Evolutionary conservation across 2,888 invertebrate species (phyloP).

Genomic region (Coremacera marginata): DNA sequence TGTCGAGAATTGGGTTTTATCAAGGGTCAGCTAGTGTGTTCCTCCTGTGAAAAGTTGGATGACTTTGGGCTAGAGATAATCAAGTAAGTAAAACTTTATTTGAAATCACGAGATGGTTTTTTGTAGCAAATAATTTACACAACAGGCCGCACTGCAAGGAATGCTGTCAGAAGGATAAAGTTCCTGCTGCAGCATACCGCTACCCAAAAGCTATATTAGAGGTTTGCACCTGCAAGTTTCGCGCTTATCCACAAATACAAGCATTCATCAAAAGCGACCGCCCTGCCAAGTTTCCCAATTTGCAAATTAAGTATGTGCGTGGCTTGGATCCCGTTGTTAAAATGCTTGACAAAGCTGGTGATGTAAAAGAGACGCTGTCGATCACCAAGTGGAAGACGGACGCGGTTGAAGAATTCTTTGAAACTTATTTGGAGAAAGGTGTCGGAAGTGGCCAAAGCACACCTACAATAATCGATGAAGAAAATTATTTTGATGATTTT

Average conservation of each 20-base stretch:
- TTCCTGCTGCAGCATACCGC: slow-evolving; percentile 76
- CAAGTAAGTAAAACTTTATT: slow-evolving; percentile 53
- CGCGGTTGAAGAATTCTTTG: slow-evolving; percentile 95
- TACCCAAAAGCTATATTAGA: slow-evolving; percentile 94
- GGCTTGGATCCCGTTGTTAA: slow-evolving; percentile 96
- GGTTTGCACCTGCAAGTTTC: slow-evolving; percentile 98
- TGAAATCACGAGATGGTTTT: neutral
- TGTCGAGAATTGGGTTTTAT: slow-evolving; percentile 89
- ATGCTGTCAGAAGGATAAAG: slow-evolving; percentile 84
- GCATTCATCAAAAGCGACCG: slow-evolving; percentile 96
- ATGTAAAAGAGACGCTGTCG: slow-evolving; percentile 88
- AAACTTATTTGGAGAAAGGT: slow-evolving; percentile 80
- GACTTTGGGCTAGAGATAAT: slow-evolving; percentile 71
- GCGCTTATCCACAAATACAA: slow-evolving; percentile 97
- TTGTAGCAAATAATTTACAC: slow-evolving; percentile 32
- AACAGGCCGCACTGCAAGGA: slow-evolving; percentile 75
- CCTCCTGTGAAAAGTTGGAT: slow-evolving; percentile 86
- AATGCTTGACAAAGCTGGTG: slow-evolving; percentile 85
- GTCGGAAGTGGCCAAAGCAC: slow-evolving; percentile 58
- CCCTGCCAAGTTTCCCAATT: slow-evolving; percentile 89
- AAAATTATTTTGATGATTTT: slow-evolving; percentile 69
- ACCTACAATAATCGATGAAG: slow-evolving; percentile 69
- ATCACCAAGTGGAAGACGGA: slow-evolving; percentile 99
- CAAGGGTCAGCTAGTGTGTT: slow-evolving; percentile 86
- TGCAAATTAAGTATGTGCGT: slow-evolving; percentile 91